phyloP scores from a whole-genome alignment of 1,140 invertebrate species.

The Brachionus koreanus region DNA sequence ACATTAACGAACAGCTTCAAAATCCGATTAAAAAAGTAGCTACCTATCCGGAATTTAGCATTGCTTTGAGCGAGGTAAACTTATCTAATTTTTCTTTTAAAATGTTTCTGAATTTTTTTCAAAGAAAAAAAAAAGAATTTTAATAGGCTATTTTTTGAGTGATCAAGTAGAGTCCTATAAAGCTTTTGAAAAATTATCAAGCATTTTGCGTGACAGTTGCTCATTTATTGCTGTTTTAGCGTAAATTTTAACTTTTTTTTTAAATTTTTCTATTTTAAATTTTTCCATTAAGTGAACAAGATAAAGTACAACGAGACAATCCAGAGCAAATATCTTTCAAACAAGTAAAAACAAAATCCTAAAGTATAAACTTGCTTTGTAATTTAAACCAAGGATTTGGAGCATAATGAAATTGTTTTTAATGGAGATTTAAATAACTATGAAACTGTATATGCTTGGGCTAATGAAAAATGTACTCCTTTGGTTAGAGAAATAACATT shows the following conservation, averaged over 20 bases:
- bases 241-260: constrained; percentile 60
- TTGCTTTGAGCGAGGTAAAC: constrained; percentile 66
- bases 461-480: constrained; percentile 71
- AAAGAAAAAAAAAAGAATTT: constrained; percentile 69
- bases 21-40: constrained; percentile 79
- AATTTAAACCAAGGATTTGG: constrained; percentile 47
- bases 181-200: constrained; percentile 54
- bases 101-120: constrained; percentile 47
- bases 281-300: constrained; percentile 2
- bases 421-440: constrained; percentile 58
- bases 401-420: constrained; percentile 52
- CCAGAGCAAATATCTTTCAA: constrained; percentile 7
- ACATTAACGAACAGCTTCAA: constrained; percentile 79
- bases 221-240: constrained; percentile 87
- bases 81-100: not conserved
- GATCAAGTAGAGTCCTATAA: constrained; percentile 70
- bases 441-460: constrained; percentile 70
- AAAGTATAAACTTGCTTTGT: not conserved
- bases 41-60: constrained; percentile 69
- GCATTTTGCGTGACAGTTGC: constrained; percentile 83
- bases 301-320: not conserved
- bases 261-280: not conserved
- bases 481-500: constrained; percentile 85
- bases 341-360: not conserved
- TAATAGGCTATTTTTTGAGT: constrained; percentile 86